Percentiles rank a stretch among this genome's conserved stretches.
Conservation (phyloP, 2,113 vertebrate genomes). For the Corvus cornix region DNA sequence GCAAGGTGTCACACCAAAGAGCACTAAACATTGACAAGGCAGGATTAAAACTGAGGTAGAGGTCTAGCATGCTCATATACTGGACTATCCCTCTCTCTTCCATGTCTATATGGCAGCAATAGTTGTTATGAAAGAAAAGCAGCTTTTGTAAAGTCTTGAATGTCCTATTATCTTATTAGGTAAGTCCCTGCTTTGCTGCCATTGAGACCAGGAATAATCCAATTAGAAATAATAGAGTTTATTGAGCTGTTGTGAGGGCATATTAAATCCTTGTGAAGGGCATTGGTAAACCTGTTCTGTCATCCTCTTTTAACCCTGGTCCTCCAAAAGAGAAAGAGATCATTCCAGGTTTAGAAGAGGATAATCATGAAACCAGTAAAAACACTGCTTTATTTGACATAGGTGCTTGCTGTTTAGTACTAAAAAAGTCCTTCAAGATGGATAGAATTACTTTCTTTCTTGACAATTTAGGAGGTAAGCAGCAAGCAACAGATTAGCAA, state of each 20-base stretch:
- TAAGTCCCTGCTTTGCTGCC: not conserved
- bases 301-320: not conserved
- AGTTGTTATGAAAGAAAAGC: not conserved
- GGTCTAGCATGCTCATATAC: not conserved
- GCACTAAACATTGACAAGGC: not conserved
- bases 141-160: not conserved
- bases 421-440: not conserved
- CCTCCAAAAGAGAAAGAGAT: not conserved
- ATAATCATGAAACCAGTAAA: not conserved
- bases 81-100: not conserved
- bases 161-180: not conserved
- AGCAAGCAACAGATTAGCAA: not conserved
- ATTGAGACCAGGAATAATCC: not conserved
- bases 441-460: not conserved
- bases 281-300: not conserved
- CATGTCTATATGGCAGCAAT: not conserved
- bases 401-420: not conserved
- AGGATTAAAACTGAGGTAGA: not conserved
- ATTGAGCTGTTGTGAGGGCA: not conserved
- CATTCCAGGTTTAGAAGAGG: not conserved
- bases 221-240: not conserved
- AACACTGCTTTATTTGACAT: not conserved
- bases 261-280: not conserved
- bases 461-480: not conserved
- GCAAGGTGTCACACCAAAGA: not conserved